Evolutionary conservation across 2,113 vertebrate genomes (phyloP).

Genomic region (Eira barbara): DNA sequence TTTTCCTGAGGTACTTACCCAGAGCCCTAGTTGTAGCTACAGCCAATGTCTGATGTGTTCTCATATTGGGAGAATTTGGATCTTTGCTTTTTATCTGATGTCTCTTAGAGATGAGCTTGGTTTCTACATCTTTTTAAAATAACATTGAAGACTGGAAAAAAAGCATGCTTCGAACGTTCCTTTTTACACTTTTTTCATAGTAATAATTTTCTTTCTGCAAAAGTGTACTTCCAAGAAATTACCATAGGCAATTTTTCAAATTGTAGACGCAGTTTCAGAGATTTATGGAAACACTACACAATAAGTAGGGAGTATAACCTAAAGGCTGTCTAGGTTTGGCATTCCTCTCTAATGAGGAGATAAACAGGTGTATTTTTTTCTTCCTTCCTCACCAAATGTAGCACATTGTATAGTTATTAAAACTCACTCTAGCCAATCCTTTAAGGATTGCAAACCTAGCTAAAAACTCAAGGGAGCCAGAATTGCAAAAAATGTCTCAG

Average conservation of each 20-base stretch:
- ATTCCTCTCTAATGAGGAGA: conserved; percentile 5
- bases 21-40: neutral
- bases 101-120: neutral
- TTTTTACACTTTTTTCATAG: neutral
- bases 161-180: neutral
- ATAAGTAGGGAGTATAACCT: neutral
- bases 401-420: conserved; percentile 12
- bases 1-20: neutral
- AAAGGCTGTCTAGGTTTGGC: neutral
- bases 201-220: neutral
- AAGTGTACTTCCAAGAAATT: neutral
- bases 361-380: neutral
- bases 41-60: neutral
- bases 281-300: neutral
- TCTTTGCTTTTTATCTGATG: neutral
- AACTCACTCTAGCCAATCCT: conserved; percentile 24
- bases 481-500: neutral
- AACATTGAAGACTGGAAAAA: neutral
- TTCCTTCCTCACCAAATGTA: conserved; percentile 18
- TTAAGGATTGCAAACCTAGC: neutral
- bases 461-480: neutral
- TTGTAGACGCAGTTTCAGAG: neutral
- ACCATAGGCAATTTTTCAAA: neutral
- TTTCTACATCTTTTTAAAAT: neutral
- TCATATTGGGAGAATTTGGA: neutral